Evolutionary conservation across 2,888 invertebrate genomes (phyloP), one percentile per base, ranked within the genome.

Genomic region (Chymomyza amoena): DNA sequence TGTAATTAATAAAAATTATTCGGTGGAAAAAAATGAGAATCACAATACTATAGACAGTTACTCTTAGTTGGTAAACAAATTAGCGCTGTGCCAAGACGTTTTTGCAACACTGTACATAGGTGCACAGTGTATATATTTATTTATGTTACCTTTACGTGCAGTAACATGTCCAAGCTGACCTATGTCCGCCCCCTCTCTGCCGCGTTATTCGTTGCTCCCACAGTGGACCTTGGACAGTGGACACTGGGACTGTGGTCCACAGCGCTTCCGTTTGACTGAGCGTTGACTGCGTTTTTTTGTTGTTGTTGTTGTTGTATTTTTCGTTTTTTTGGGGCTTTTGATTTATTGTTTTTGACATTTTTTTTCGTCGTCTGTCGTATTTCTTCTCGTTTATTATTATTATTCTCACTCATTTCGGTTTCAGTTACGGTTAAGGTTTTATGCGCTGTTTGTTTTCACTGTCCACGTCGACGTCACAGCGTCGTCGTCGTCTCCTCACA

Each of bases 301-400:
- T 7, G 1, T 52, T 52, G 73, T 75, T 80, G 73, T 75, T 80
- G 6, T 52, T 7, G 1, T 52, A 15, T 57, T 32, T 32, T 9
- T 32, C 1, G 7, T 6, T 73, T 74, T 75, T 81, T 75, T 76
- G 74, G 72, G 56, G 68, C 76, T 73, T 77, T 80, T 89, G 88
- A 88, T 88, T 89, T 88, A 88, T 88, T 85, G 85, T 83, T 81
- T 81, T 79, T 86, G 88, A 86, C 89, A 80, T 86, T 81, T 80
- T 77, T 57, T 61, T 65, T 45, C 32, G 32, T 59, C 56, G 57
- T 62, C 56, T 68, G 20, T 54, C 54, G 16, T 18, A 54, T 16
- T 54, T 54, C 54, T 54, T 54, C 32, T 67, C 52, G 39, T 62
- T 61, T 52, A 54, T 66, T 64, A 56, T 64, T 18, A 50, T 65